Conservation (phyloP, 2,888 invertebrate genomes). For the Osedax fenrisi region DNA sequence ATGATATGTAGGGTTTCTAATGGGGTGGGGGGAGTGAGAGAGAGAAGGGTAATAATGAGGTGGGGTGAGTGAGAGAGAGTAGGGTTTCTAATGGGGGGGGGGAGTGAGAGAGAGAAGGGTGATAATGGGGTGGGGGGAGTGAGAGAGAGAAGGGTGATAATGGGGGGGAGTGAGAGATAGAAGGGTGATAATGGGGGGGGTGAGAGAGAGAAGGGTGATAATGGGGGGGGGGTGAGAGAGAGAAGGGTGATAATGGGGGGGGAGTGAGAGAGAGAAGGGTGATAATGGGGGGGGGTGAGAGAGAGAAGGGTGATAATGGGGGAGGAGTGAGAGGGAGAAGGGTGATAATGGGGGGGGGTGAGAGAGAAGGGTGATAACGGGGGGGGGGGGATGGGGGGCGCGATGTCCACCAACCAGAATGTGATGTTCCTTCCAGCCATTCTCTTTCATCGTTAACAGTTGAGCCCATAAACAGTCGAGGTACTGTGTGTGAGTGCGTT, state of each 20-base stretch:
- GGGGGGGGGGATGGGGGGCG: not conserved
- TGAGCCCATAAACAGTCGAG: slow-evolving; percentile 92
- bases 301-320: not conserved
- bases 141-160: not conserved
- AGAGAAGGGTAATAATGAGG: not conserved
- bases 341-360: not conserved
- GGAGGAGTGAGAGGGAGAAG: not conserved
- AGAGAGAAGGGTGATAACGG: not conserved
- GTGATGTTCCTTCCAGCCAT: slow-evolving; percentile 93
- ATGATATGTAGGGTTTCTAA: slow-evolving; percentile 74
- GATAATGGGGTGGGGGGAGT: not conserved
- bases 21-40: not conserved
- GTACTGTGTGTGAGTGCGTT: slow-evolving; percentile 55
- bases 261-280: not conserved
- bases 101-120: not conserved
- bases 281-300: not conserved
- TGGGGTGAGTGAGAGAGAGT: not conserved
- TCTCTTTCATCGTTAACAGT: slow-evolving; percentile 74
- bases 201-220: not conserved
- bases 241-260: not conserved
- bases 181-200: not conserved
- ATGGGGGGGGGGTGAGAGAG: not conserved
- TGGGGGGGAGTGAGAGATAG: not conserved
- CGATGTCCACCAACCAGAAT: slow-evolving; percentile 61
- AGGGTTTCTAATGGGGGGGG: not conserved